Percentiles rank a stretch among this genome's conserved stretches.
phyloP scores from a whole-genome alignment of 2,113 vertebrate genomes.

The Aspiorhynchus laticeps region DNA sequence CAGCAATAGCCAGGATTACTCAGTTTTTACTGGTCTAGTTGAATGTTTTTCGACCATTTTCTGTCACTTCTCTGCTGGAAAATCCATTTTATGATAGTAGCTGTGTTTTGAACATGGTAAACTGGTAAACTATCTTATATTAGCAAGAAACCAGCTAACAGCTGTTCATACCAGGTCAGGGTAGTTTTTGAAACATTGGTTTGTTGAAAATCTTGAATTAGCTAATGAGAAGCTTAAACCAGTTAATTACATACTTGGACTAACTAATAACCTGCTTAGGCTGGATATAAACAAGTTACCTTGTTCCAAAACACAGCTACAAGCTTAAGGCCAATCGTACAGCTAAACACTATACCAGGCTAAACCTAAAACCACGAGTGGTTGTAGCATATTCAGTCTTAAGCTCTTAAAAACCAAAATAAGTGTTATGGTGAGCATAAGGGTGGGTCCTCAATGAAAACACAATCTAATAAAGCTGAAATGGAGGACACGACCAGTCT shows the following conservation, averaged over 20 bases:
- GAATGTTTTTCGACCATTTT: neutral
- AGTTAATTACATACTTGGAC: neutral
- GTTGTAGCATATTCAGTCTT: neutral
- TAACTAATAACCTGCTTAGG: no score
- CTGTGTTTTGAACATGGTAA: neutral
- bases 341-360: neutral
- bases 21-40: neutral
- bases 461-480: slow-evolving; percentile 10
- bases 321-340: neutral
- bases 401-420: neutral
- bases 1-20: neutral
- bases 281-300: no score
- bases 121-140: neutral
- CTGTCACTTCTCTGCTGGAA: no score
- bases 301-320: neutral
- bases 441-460: neutral
- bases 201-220: neutral
- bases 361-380: neutral
- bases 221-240: neutral
- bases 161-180: neutral
- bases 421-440: neutral
- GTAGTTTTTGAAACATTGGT: neutral
- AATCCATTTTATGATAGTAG: neutral
- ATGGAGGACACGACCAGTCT: neutral
- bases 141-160: neutral